Evolutionary conservation across 2,888 invertebrate genomes (phyloP).

Genomic region (Apamea crenata): DNA sequence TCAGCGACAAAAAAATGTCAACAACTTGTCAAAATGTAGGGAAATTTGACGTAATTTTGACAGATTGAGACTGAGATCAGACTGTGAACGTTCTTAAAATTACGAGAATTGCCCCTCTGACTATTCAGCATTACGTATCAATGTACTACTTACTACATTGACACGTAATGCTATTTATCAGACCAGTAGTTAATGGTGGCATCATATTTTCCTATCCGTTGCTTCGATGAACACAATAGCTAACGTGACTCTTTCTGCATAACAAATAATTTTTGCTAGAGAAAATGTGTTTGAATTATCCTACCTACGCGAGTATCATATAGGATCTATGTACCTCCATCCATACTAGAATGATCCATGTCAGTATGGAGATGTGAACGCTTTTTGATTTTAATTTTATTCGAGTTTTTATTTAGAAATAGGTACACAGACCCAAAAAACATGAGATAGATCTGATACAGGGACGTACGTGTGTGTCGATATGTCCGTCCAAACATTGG

Average conservation of each 20-base stretch:
- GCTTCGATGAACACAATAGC: slow-evolving; percentile 62
- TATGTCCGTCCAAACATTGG: slow-evolving; percentile 43
- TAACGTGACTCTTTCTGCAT: slow-evolving; percentile 72
- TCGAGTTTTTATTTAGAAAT: slow-evolving; percentile 22
- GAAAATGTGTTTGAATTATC: slow-evolving; percentile 56
- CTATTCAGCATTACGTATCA: slow-evolving; percentile 3
- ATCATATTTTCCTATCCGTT: slow-evolving; percentile 49
- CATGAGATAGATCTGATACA: neutral
- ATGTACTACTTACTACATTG: neutral
- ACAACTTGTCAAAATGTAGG: no score
- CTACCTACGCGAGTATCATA: slow-evolving; percentile 33
- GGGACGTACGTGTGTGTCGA: neutral
- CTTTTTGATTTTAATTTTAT: slow-evolving; percentile 29
- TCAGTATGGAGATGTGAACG: slow-evolving; percentile 36
- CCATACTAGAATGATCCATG: neutral
- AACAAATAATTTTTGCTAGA: slow-evolving; percentile 66
- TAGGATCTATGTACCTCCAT: slow-evolving; percentile 23
- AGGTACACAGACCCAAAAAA: neutral
- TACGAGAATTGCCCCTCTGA: no score
- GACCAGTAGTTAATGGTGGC: slow-evolving; percentile 21
- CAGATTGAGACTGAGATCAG: no score
- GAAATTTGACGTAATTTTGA: no score
- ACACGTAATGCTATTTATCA: neutral
- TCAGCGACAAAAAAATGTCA: no score
- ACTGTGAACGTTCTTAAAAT: no score